These are phyloP conservation scores for Psammodynastes pulverulentus DNA, from an alignment of 2,113 vertebrate species.

Conservation along the genomic window DNA sequence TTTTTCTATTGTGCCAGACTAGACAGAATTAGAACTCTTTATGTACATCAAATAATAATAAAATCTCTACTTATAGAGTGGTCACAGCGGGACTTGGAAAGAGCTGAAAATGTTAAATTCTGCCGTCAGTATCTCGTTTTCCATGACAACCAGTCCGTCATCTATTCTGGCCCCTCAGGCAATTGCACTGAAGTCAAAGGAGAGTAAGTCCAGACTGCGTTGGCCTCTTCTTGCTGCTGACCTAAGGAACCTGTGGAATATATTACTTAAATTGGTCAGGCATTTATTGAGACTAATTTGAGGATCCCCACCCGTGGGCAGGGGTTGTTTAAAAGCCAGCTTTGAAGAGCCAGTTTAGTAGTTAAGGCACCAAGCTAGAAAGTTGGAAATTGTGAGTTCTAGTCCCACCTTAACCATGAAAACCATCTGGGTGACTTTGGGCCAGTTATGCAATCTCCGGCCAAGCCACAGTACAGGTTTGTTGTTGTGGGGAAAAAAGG, in stretches of 20 bases:
- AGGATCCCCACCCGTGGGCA: neutral
- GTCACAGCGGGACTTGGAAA: slow-evolving; percentile 90
- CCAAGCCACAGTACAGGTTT: neutral
- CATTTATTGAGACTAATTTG: neutral
- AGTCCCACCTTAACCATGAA: neutral
- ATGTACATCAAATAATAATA: neutral
- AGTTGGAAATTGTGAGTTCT: neutral
- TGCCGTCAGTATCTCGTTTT: slow-evolving; percentile 94
- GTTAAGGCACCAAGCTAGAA: neutral
- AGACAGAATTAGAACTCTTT: neutral
- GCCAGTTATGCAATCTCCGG: neutral
- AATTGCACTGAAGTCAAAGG: slow-evolving; percentile 92
- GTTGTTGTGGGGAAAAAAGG: neutral
- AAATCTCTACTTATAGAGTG: slow-evolving; percentile 75
- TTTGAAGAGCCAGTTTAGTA: neutral
- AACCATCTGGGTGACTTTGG: neutral
- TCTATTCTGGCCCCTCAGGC: slow-evolving; percentile 85
- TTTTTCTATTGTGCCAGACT: neutral
- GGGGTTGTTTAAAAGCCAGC: neutral
- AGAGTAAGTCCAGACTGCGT: slow-evolving; percentile 78
- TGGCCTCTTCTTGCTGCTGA: neutral
- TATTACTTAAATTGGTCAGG: neutral
- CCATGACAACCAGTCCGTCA: slow-evolving; percentile 84
- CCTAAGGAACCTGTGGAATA: neutral
- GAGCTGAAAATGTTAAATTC: slow-evolving; percentile 87